These are phyloP conservation scores for Hucho hucho DNA, from an alignment of 2,113 vertebrate genomes.

Conservation along the genomic window DNA sequence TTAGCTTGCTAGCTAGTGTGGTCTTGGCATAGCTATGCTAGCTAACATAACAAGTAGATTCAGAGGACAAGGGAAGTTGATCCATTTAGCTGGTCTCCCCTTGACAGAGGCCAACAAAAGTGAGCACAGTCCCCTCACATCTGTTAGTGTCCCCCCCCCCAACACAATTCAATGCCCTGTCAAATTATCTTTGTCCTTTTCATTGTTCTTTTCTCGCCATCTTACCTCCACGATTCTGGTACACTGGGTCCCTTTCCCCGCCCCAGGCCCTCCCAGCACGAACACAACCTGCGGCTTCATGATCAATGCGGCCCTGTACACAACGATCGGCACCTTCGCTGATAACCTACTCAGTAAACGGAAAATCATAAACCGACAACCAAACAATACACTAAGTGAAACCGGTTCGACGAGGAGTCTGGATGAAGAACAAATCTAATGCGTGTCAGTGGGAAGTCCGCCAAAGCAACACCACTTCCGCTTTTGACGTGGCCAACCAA, in stretches of 20 bases:
- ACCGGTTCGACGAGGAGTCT: not conserved
- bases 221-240: constrained; percentile 89
- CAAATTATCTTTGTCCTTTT: not conserved
- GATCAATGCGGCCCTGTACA: constrained; percentile 58
- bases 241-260: constrained; percentile 96
- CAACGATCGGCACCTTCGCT: constrained; percentile 51
- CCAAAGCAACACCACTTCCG: constrained; percentile 60
- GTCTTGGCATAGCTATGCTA: no score
- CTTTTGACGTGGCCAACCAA: constrained; percentile 56
- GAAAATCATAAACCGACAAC: constrained; percentile 66
- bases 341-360: constrained; percentile 48
- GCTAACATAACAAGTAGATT: no score
- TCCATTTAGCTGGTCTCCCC: not conserved
- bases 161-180: not conserved
- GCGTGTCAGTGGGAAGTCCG: constrained; percentile 64
- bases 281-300: constrained; percentile 97
- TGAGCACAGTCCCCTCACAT: not conserved
- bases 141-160: not conserved
- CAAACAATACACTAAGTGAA: not conserved
- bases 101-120: not conserved
- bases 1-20: no score
- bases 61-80: constrained; percentile 60
- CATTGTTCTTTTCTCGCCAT: constrained; percentile 28
- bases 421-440: constrained; percentile 23
- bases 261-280: constrained; percentile 94